Base-by-base conservation (phyloP, 2,113 vertebrate genomes). In the Epinephelus fuscoguttatus region DNA sequence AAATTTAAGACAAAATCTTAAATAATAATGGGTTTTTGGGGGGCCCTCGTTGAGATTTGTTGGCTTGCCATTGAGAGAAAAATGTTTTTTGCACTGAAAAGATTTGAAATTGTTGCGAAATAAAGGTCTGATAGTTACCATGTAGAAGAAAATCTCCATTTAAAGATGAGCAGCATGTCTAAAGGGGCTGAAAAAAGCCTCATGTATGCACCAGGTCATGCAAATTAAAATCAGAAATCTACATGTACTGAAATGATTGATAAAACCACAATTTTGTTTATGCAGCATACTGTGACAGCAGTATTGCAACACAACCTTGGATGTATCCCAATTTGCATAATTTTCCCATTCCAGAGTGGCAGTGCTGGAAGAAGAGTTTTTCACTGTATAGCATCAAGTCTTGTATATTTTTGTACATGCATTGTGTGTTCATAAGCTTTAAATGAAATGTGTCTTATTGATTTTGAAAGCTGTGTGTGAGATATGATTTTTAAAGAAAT, bases 391-490 rank as follows among this genome's bases (percentile, higher is more conserved):
- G 7, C 9, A 0, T 74, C 6, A 62, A 50, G 23, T 6, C 25
- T 82, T 78, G 55, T 81, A 79, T 77, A 64, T 63, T 88, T 89
- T 88, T 80, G 21, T 78, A 67, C 53, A 63, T 70, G 2, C 0
- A 42, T 30, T 70, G 45, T 47, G 33, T 57, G 59, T 42, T 14
- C 8, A 47, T 66, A 66, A 56, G 27, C 49, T 70, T 62, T 19
- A 33, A 33, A 17, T 40, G 4, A 64, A 69, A 70, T 82, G 1
- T 18, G 15, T 55, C 56, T 69, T 81, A 50, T 57, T 18, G 4
- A 66, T 1, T 27, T 30, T 86, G 0, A 85, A 42, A 53, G 4
- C 11, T 74, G 18, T 3, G 52, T 71, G 37, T 79, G 30, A 30
- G 30, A 77, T 23, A 10, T 59, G 0, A 47, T 64, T 78, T 81